Conservation (phyloP, 2,113 vertebrate species). For the Lampris megalopsis region DNA sequence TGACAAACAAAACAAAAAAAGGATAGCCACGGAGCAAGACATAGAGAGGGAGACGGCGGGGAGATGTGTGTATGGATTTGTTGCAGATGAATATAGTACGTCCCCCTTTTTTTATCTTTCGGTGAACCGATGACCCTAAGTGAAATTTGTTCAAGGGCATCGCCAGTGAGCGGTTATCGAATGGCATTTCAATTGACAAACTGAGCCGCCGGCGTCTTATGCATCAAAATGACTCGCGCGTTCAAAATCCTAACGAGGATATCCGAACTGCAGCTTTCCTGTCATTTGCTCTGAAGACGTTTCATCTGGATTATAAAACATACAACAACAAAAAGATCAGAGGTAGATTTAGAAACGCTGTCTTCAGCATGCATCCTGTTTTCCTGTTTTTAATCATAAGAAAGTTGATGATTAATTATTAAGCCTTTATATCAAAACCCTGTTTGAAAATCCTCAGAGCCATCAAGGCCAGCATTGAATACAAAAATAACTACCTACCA, state of each 20-base stretch:
- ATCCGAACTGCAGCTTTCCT: not conserved
- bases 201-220: not conserved
- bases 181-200: constrained; percentile 2
- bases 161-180: not conserved
- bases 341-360: not conserved
- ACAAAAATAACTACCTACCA: constrained; percentile 56
- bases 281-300: constrained; percentile 28
- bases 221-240: not conserved
- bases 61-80: constrained; percentile 22
- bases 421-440: constrained; percentile 35
- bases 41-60: not conserved
- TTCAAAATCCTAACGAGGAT: not conserved
- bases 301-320: constrained; percentile 16
- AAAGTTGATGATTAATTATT: constrained; percentile 51
- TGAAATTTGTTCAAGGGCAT: constrained; percentile 11
- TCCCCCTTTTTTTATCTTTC: not conserved
- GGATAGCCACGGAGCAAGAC: not conserved
- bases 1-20: not conserved
- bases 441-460: constrained; percentile 44
- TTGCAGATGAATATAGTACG: not conserved
- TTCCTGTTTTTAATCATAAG: not conserved
- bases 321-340: constrained; percentile 24
- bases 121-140: not conserved
- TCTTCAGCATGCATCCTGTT: not conserved
- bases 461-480: constrained; percentile 29